Evolutionary conservation across 2,113 vertebrate genomes (phyloP), one percentile per base, ranked within the genome.

Genomic region (Takifugu flavidus): DNA sequence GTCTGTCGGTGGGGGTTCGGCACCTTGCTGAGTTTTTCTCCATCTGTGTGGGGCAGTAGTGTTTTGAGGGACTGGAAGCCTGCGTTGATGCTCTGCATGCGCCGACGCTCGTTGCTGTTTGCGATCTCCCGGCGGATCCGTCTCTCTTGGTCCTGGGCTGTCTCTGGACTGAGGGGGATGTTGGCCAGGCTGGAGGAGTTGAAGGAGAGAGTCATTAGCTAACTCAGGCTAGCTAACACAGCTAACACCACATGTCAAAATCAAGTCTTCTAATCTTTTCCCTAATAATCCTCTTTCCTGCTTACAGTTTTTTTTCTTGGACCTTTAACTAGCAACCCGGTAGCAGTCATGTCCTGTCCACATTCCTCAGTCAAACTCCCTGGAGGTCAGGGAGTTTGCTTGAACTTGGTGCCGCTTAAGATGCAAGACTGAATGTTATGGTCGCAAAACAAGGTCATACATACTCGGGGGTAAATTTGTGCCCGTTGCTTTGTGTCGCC

Each of bases 51-150:
- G 5, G 96, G 96, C 77, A 99, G 95, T 82, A 99, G 95, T 67
- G 96, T 98, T 87, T 98, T 99, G 54, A 99, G 93, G 27, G 97
- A 98, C 90, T 99, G 97, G 85, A 99, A 99, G 59, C 97, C 97
- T 0, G 97, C 94, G 4, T 99, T 99, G 89, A 99, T 99, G 89
- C 97, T 99, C 90, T 99, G 97, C 97, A 99, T 99, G 55, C 97
- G 94, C 44, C 96, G 91, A 0, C 97, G 91, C 70, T 98, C 97
- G 56, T 98, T 99, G 91, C 97, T 99, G 82, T 99, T 99, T 70
- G 97, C 97, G 0, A 99, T 99, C 84, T 99, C 97, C 8, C 96
- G 87, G 49, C 96, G 95, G 85, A 99, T 98, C 56, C 97, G 91
- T 50, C 97, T 91, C 86, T 99, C 97, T 87, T 98, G 96, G 88